Base-by-base conservation (phyloP, 1,140 invertebrate genomes). In the Diploscapter pachys region DNA sequence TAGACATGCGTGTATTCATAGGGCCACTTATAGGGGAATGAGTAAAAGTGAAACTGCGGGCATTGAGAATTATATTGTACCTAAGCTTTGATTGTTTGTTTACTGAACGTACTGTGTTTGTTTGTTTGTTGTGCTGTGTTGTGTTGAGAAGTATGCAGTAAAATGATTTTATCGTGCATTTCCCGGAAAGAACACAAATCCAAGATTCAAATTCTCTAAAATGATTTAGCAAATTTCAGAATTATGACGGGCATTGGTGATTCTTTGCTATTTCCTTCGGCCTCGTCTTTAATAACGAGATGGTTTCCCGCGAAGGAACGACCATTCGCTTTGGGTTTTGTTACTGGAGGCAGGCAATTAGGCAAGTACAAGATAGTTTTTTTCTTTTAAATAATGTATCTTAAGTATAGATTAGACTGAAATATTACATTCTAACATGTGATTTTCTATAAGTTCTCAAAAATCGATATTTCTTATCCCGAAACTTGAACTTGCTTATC, bases 261-360 rank as follows among this genome's bases (percentile, higher is more conserved):
- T 74, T 81, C 83, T 2, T 66, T 85, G 31, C 73, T 84, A 1
- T 80, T 81, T n/a, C 83, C 83, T 51, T 72, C 72, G 3, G 80
- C 84, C 3, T 76, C 71, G 51, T 81, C 82, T 6, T 75, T 84
- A 82, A 85, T 84, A 55, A 85, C 84, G 51, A 69, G 83, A 52
- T 84, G 83, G 83, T 84, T 84, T 71, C 83, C 83, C 2, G 82
- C 83, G 51, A 85, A 85, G 66, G 83, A 84, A 70, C 69, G 83
- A 61, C 77, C 83, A 8, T 84, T 85, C 63, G 83, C 83, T 56
- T 80, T 84, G 49, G 83, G 83, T 9, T 72, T 84, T 57, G 79
- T 84, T 53, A 84, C 83, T 52, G 84, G 83, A 51, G 83, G 83
- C 50, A 70, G 83, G 31, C 83, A 84, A 73, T 85, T 84, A 53